Evolutionary conservation across 2,113 vertebrate genomes (phyloP).

Genomic region (Apaloderma vittatum): DNA sequence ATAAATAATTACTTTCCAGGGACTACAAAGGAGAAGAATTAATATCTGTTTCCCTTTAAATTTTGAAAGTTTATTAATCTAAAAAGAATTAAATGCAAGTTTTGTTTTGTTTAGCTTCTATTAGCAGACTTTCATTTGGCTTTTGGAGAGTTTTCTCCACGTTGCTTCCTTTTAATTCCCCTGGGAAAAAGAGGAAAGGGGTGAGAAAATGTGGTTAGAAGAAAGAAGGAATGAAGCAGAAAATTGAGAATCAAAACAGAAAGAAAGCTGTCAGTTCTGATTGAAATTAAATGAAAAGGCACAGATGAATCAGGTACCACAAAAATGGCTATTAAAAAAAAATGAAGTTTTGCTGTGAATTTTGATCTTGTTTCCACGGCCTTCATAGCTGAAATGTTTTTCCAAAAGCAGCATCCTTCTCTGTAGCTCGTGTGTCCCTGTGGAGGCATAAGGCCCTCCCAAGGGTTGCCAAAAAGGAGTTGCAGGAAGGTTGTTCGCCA

Average conservation of each 20-base stretch:
- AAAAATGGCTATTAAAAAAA: neutral
- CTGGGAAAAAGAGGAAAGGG: neutral
- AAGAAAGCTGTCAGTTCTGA: constrained; percentile 17
- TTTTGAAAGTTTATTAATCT: constrained; percentile 11
- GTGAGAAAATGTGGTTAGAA: constrained; percentile 10
- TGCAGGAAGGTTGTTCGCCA: neutral
- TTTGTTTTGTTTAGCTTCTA: constrained; percentile 1
- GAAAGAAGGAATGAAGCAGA: neutral
- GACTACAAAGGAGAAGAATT: neutral
- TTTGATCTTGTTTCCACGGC: neutral
- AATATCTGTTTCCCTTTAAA: neutral
- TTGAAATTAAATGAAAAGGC: constrained; percentile 26
- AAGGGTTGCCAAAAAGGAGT: neutral
- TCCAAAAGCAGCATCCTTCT: neutral
- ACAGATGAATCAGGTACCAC: neutral
- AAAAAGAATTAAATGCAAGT: neutral
- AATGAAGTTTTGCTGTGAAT: neutral
- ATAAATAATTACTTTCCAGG: neutral
- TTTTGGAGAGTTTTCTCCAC: constrained; percentile 11
- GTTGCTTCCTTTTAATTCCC: neutral
- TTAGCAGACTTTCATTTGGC: constrained; percentile 7
- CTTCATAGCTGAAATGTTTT: neutral
- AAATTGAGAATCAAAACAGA: neutral
- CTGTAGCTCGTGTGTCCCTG: neutral
- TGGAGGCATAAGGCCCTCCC: neutral